These are phyloP conservation scores for Hoplodrina blanda DNA, from an alignment of 2,888 invertebrate species.

Conservation along the genomic window DNA sequence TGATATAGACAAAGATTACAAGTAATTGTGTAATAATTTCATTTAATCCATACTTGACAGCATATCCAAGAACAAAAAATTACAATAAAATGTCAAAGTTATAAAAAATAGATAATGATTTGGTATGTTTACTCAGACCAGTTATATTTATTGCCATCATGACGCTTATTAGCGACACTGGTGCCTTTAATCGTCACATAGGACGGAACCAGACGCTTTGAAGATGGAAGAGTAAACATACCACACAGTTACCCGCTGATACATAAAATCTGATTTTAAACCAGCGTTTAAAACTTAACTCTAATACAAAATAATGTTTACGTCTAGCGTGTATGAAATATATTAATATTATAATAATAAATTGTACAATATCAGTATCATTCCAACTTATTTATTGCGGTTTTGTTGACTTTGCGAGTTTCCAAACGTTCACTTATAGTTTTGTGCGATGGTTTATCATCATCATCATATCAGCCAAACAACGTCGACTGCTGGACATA, in stretches of 20 bases:
- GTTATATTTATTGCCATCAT: conserved; percentile 10
- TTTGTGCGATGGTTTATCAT: conserved; percentile 52
- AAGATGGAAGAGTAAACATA: conserved; percentile 59
- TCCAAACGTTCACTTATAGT: conserved; percentile 4
- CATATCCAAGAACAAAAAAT: conserved; percentile 59
- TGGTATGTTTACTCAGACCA: conserved; percentile 33
- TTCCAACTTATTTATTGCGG: conserved; percentile 68
- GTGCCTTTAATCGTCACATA: neutral
- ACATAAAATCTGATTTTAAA: conserved; percentile 82
- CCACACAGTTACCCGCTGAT: conserved; percentile 58
- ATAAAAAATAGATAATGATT: conserved; percentile 73
- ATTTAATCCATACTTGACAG: conserved; percentile 59
- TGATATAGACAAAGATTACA: conserved; percentile 49
- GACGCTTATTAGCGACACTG: conserved; percentile 5
- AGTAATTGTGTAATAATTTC: conserved; percentile 61
- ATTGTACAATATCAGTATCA: conserved; percentile 87
- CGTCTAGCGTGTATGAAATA: conserved; percentile 84
- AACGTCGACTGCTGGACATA: too few species aligned
- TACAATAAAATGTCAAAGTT: conserved; percentile 80
- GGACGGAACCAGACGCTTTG: neutral
- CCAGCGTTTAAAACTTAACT: conserved; percentile 82
- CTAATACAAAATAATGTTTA: conserved; percentile 79
- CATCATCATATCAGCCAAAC: too few species aligned
- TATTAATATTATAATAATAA: conserved; percentile 79
- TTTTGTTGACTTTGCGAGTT: conserved; percentile 52